These are phyloP conservation scores for Julus scanicus DNA, from an alignment of 2,888 invertebrate genomes.

Conservation along the genomic window DNA sequence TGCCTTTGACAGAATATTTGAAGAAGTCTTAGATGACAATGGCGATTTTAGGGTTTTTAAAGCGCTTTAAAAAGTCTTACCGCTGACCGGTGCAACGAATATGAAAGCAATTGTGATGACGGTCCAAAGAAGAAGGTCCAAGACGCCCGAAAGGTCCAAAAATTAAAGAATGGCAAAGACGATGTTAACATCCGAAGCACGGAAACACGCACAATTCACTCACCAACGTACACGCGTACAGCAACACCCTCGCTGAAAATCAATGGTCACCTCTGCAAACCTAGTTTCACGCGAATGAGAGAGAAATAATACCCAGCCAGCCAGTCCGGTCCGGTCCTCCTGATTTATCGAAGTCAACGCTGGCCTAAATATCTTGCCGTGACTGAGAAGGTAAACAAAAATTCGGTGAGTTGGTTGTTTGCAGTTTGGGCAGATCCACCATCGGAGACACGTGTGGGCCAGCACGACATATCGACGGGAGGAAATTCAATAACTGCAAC, in stretches of 20 bases:
- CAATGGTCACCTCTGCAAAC: neutral
- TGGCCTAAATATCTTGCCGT: slow-evolving; percentile 2
- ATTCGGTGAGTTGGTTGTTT: neutral
- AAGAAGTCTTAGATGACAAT: too few species aligned
- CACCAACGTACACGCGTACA: neutral
- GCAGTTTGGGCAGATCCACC: slow-evolving; percentile 18
- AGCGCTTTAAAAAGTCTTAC: neutral
- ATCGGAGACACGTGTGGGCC: neutral
- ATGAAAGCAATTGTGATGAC: neutral
- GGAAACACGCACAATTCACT: neutral
- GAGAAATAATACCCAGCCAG: neutral
- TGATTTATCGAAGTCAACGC: neutral
- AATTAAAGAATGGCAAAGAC: too few species aligned
- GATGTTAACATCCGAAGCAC: neutral
- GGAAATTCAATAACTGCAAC: neutral
- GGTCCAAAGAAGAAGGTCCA: neutral
- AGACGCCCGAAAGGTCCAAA: neutral
- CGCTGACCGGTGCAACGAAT: neutral
- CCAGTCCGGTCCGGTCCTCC: neutral
- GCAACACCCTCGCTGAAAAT: neutral
- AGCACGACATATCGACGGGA: neutral
- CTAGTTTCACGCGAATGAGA: neutral
- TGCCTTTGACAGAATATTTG: too few species aligned
- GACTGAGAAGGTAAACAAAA: neutral
- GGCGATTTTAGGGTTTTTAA: neutral